phyloP scores from a whole-genome alignment of 1,140 invertebrate genomes.

The Euwallacea similis region DNA sequence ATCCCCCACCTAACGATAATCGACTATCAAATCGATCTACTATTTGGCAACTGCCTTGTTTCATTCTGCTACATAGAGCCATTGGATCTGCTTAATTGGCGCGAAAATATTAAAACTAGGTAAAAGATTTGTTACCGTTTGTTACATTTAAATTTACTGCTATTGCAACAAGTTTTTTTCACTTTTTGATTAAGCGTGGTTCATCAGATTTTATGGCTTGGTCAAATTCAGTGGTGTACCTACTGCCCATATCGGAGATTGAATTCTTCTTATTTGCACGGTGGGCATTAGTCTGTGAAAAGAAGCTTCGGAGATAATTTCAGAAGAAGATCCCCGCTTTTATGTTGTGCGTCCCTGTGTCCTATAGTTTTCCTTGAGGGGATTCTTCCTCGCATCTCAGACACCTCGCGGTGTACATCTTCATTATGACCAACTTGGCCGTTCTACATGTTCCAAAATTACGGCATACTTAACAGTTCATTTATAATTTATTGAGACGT shows the following conservation, averaged over 20 bases:
- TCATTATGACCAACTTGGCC: no score
- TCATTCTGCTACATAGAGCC: constrained; percentile 15
- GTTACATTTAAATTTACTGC: constrained; percentile 20
- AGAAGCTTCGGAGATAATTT: not conserved
- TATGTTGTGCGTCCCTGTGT: no score
- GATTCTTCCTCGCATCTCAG: no score
- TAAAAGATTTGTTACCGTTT: constrained; percentile 19
- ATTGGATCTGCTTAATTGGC: constrained; percentile 28
- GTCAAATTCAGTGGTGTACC: constrained; percentile 22
- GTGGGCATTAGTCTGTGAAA: not conserved
- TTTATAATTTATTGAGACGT: no score
- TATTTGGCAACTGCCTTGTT: constrained; percentile 28
- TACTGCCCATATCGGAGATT: not conserved
- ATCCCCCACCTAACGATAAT: constrained; percentile 9
- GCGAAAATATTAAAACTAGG: constrained; percentile 34
- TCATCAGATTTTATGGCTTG: constrained; percentile 30
- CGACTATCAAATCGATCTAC: constrained; percentile 17
- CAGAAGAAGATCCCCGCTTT: not conserved
- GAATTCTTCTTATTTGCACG: constrained; percentile 10
- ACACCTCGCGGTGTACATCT: no score
- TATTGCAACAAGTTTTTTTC: constrained; percentile 30
- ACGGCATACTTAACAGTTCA: no score
- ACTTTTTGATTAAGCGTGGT: constrained; percentile 27
- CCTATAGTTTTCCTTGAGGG: no score
- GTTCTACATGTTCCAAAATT: no score